Evolutionary conservation across 2,113 vertebrate genomes (phyloP).

Genomic region (Seriola quinqueradiata): DNA sequence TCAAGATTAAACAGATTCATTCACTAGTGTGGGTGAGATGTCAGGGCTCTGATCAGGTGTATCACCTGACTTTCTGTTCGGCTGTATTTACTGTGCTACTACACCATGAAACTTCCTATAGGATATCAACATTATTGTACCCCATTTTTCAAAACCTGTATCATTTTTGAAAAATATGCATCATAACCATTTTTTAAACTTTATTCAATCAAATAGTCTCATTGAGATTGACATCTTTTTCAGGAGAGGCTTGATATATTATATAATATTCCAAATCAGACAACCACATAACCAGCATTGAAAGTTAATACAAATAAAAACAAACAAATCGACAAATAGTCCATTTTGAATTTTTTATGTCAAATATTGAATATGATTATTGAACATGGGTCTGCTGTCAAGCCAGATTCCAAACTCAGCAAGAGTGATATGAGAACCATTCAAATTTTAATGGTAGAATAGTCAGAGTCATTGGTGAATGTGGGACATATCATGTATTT

Average conservation of each 20-base stretch:
- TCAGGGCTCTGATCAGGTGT: neutral
- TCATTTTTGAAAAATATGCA: neutral
- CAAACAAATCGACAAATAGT: neutral
- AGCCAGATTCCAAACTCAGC: neutral
- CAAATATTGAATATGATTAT: neutral
- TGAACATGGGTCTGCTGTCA: neutral
- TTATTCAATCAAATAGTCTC: neutral
- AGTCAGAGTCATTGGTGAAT: no score
- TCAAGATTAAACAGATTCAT: slow-evolving; percentile 8
- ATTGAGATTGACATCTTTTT: neutral
- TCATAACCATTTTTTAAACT: neutral
- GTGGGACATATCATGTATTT: neutral
- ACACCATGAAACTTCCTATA: neutral
- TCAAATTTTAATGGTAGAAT: no score
- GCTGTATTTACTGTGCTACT: neutral
- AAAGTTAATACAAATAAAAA: no score
- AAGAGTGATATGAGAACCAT: neutral
- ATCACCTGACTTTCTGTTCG: neutral
- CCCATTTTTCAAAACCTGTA: neutral
- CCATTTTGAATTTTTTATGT: neutral
- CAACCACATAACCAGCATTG: no score
- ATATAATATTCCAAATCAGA: neutral
- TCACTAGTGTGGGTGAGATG: neutral
- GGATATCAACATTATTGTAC: neutral
- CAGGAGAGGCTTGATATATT: no score